A percentile compares a stretch with the other conserved stretches of the same genome.
These are phyloP conservation scores for Mola mola DNA, from an alignment of 2,113 vertebrate genomes.

Conservation along the genomic window DNA sequence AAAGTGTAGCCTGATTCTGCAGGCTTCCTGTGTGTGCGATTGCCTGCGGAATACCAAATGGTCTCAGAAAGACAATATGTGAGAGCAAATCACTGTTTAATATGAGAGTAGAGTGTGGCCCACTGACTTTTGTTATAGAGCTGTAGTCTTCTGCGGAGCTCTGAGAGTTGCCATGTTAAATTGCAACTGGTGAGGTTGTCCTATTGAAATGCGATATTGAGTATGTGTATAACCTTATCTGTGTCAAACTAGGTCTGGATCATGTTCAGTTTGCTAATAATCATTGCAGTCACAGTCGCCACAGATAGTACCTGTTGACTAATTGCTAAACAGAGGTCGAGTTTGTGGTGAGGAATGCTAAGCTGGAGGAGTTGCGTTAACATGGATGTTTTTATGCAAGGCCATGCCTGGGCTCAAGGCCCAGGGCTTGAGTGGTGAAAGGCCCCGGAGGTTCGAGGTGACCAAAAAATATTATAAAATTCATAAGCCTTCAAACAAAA, in stretches of 20 bases:
- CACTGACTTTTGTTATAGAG: conserved; percentile 67
- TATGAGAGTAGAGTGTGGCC: conserved; percentile 65
- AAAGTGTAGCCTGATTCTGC: conserved; percentile 23
- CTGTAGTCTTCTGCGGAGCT: conserved; percentile 53
- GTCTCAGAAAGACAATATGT: conserved; percentile 13
- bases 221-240: conserved; percentile 75
- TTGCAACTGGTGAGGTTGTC: conserved; percentile 66
- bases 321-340: conserved; percentile 64
- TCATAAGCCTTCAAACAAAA: too few relatives aligned
- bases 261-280: conserved; percentile 71
- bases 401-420: neutral
- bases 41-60: conserved; percentile 56
- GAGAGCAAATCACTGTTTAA: conserved; percentile 53
- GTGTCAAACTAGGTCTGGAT: conserved; percentile 64
- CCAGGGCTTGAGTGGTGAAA: neutral
- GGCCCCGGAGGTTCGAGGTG: too few relatives aligned
- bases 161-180: conserved; percentile 60
- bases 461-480: too few relatives aligned
- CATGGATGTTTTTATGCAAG: neutral
- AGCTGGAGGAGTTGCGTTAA: conserved; percentile 37
- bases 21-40: conserved; percentile 7
- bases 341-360: conserved; percentile 55
- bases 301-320: conserved; percentile 62
- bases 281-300: conserved; percentile 52
- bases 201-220: conserved; percentile 73